Evolutionary conservation across 2,888 invertebrate species (phyloP).

Genomic region (Podabrus alpinus): DNA sequence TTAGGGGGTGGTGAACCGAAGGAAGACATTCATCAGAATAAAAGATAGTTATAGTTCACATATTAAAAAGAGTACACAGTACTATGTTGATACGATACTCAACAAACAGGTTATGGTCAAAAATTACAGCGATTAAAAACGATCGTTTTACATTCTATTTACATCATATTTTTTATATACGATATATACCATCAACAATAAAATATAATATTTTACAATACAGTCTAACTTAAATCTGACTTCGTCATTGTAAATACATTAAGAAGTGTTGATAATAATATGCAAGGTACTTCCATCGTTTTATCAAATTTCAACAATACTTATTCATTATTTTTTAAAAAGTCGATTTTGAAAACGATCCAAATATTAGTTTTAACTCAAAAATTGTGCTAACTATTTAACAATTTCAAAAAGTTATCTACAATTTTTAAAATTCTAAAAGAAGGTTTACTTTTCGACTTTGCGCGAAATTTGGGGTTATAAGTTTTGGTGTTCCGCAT

Average conservation of each 20-base stretch:
- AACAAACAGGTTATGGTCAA: neutral
- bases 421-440: neutral
- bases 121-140: neutral
- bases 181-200: neutral
- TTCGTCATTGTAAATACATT: neutral
- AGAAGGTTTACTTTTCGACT: neutral
- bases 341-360: neutral
- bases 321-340: neutral
- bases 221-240: neutral
- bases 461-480: neutral
- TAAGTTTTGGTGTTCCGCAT: neutral
- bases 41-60: neutral
- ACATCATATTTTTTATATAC: neutral
- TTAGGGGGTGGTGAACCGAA: neutral
- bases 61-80: neutral
- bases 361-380: neutral
- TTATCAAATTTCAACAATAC: neutral
- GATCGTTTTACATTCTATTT: neutral
- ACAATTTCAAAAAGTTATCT: neutral
- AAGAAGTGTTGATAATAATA: constrained; percentile 13
- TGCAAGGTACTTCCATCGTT: constrained; percentile 13
- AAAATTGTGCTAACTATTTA: neutral
- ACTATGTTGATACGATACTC: neutral
- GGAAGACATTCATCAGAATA: neutral
- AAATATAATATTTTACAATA: neutral